These are phyloP conservation scores for Thunnus maccoyii DNA, from an alignment of 2,113 vertebrate genomes.

Conservation along the genomic window DNA sequence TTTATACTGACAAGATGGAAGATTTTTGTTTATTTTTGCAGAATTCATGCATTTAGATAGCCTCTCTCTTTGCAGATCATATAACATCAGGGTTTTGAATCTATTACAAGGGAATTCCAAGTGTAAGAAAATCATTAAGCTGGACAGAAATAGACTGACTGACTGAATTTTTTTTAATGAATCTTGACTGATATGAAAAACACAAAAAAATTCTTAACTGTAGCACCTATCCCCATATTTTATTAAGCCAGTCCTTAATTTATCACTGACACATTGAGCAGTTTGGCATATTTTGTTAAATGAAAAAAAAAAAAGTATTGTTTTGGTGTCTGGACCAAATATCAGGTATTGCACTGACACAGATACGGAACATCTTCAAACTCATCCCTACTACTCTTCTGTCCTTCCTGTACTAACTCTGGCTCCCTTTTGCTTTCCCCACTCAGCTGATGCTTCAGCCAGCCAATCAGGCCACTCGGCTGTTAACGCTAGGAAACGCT, in stretches of 20 bases:
- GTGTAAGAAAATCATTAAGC: too few species aligned
- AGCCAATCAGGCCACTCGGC: constrained; percentile 87
- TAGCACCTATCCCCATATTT: too few species aligned
- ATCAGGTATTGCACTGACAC: background rate
- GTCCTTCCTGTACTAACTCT: constrained; percentile 50
- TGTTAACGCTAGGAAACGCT: constrained; percentile 91
- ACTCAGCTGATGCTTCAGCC: constrained; percentile 88
- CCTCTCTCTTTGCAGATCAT: too few species aligned
- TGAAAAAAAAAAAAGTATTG: background rate
- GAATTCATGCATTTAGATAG: too few species aligned
- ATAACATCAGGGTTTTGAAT: too few species aligned
- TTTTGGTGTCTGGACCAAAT: background rate
- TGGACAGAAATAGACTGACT: too few species aligned
- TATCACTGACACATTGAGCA: background rate
- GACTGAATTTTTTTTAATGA: too few species aligned
- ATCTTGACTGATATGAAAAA: too few species aligned
- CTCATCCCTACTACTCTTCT: constrained; percentile 43
- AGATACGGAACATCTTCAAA: background rate
- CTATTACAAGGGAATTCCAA: too few species aligned
- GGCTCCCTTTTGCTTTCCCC: constrained; percentile 80
- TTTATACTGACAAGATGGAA: background rate
- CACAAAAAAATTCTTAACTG: too few species aligned
- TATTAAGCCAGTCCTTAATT: background rate
- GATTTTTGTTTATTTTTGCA: background rate
- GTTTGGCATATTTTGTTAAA: too few species aligned